phyloP scores from a whole-genome alignment of 2,888 invertebrate species.

The Drosophila mulleri region DNA sequence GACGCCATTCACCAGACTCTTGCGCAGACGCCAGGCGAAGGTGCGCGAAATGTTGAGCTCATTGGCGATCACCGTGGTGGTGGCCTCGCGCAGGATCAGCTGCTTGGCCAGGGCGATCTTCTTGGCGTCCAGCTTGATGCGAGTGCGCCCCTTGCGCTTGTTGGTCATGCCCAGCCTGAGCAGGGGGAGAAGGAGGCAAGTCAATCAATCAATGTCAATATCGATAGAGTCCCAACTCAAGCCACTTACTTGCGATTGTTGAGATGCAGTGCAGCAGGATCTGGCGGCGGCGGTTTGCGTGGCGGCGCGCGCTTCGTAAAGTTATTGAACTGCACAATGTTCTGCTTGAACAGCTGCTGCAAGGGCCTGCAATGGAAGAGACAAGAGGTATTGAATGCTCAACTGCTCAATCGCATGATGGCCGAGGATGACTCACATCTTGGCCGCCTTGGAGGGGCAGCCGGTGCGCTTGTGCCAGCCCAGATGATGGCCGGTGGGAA shows the following conservation, averaged over 20 bases:
- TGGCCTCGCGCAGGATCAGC: conserved; percentile 83
- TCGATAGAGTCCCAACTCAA: neutral
- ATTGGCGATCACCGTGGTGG: conserved; percentile 84
- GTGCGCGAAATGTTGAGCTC: conserved; percentile 84
- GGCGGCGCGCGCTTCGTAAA: conserved; percentile 79
- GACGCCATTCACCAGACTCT: conserved; percentile 84
- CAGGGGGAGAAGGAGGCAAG: fast-evolving
- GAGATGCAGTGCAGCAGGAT: conserved; percentile 79
- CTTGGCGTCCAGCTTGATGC: conserved; percentile 84
- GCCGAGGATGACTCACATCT: conserved; percentile 71
- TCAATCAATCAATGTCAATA: neutral
- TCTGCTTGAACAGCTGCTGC: conserved; percentile 84
- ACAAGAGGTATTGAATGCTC: neutral
- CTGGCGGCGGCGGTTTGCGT: conserved; percentile 63
- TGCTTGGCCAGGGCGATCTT: conserved; percentile 84
- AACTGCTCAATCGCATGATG: no score
- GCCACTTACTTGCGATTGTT: conserved; percentile 82
- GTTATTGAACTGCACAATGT: conserved; percentile 84
- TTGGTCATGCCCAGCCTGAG: conserved; percentile 67
- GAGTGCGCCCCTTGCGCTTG: conserved; percentile 84
- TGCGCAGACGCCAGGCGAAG: conserved; percentile 84
- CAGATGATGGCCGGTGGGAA: conserved; percentile 84
- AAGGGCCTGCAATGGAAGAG: conserved; percentile 70
- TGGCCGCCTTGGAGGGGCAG: conserved; percentile 83
- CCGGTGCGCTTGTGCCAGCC: conserved; percentile 85